Evolutionary conservation across 2,888 invertebrate genomes (phyloP), one percentile per base, ranked within the genome.

Genomic region (Cordylochernes scorpioides): DNA sequence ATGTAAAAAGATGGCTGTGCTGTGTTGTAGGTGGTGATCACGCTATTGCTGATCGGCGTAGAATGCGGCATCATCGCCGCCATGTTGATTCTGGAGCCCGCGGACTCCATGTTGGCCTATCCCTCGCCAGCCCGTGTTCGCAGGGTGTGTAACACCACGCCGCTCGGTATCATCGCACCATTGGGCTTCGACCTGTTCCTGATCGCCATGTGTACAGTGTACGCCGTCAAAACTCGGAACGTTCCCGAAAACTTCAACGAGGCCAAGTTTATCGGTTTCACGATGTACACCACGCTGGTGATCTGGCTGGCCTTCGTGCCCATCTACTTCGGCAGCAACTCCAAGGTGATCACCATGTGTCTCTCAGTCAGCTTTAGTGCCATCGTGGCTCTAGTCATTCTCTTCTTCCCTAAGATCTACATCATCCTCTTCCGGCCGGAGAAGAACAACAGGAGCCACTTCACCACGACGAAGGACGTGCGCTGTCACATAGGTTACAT

Each of bases 211-310:
- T 94, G 94, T 54, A 97, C 94, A 0, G 67, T 94, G 9, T 94
- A 97, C 50, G 94, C 94, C 1, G 70, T 88, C 1, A 66, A 84
- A 26, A 88, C 86, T 0, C 63, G 94, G 41, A 94, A 94, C 60
- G 77, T 94, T 38, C 97, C 94, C 0, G 94, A 94, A 53, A 88
- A 88, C 22, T 97, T 94, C 55, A 94, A 97, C 55, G 94, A 88
- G 58, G 55, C 55, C 17, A 57, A 58, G 42, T 58, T 57, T 39
- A 70, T 71, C 39, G 71, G 94, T 65, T 94, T 97, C 57, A 88
- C 91, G 15, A 94, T 97, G 94, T 97, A 86, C 59, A 88, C 88
- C 24, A 91, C 88, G 16, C 84, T 86, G 53, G 77, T 88, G 39
- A 86, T 91, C 50, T 94, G 94, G 94, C 59, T 86, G 41, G 94